Evolutionary conservation across 2,888 invertebrate species (phyloP).

Genomic region (Ptychoptera albimana): DNA sequence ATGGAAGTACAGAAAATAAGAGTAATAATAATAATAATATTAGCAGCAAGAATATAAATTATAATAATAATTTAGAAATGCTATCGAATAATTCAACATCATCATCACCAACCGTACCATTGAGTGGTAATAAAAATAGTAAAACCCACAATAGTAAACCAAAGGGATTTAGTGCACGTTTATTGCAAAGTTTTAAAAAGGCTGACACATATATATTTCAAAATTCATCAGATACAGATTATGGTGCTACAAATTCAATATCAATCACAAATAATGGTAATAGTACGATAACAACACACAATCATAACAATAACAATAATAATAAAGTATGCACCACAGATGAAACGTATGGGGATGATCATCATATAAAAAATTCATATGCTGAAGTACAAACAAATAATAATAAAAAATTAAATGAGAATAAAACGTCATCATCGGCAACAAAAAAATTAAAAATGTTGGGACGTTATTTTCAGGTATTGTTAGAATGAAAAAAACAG

Average conservation of each 20-base stretch:
- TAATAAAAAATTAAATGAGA: no score
- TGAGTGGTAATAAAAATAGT: background rate
- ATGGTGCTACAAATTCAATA: slow-evolving; percentile 9
- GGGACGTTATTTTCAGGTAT: slow-evolving; percentile 51
- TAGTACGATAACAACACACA: background rate
- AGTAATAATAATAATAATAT: background rate
- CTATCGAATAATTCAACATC: slow-evolving; percentile 7
- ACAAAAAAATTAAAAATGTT: slow-evolving; percentile 42
- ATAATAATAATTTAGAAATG: background rate
- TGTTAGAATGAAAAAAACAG: no score
- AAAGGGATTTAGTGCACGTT: slow-evolving; percentile 13
- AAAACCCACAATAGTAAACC: slow-evolving; percentile 7
- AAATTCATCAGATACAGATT: background rate
- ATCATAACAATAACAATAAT: background rate
- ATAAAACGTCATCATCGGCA: slow-evolving; percentile 22
- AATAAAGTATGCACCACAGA: background rate
- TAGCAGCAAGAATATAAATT: no score
- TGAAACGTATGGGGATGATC: background rate
- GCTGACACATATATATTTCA: slow-evolving; percentile 11
- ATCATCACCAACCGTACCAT: slow-evolving; percentile 5
- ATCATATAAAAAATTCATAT: background rate
- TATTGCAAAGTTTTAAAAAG: slow-evolving; percentile 13
- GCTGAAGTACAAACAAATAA: no score
- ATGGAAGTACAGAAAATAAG: background rate
- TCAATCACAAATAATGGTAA: slow-evolving; percentile 5